These are phyloP conservation scores for Pelobates fuscus DNA, from an alignment of 2,113 vertebrate species.

Conservation along the genomic window DNA sequence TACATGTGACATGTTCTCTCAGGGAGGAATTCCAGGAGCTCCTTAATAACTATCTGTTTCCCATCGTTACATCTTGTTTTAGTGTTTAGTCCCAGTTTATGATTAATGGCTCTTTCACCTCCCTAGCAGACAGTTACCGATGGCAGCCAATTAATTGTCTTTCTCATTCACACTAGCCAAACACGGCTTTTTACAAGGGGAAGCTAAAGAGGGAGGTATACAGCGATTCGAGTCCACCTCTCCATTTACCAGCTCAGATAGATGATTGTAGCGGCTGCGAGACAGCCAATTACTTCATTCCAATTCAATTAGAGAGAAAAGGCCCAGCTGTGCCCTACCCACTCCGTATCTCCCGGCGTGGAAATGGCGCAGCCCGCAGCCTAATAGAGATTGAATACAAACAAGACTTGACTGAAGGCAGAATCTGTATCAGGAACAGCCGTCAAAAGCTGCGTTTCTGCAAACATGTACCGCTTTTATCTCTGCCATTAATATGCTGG, in stretches of 20 bases:
- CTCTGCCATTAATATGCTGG: too few relatives aligned
- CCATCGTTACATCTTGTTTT: too few relatives aligned
- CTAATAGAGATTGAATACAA: constrained; percentile 15
- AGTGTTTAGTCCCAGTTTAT: background rate
- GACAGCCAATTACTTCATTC: constrained; percentile 26
- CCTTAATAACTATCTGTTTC: constrained; percentile 5
- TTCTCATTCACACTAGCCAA: constrained; percentile 4
- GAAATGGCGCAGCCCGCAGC: background rate
- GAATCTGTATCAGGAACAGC: too few relatives aligned
- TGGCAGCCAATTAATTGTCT: constrained; percentile 21
- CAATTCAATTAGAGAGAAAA: constrained; percentile 26
- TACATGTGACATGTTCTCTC: too few relatives aligned
- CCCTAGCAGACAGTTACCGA: background rate
- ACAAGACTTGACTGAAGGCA: constrained; percentile 4
- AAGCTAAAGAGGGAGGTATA: background rate
- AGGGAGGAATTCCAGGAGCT: constrained; percentile 2
- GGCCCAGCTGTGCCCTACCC: background rate
- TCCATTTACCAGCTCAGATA: constrained; percentile 15
- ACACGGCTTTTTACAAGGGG: too few relatives aligned
- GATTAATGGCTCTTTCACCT: constrained; percentile 16
- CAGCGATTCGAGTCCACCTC: background rate
- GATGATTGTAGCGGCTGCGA: constrained; percentile 9
- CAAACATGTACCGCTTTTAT: too few relatives aligned
- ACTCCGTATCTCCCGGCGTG: background rate
- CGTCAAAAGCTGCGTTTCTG: too few relatives aligned